A percentile compares a stretch with the other conserved stretches of the same genome.
Evolutionary conservation across 2,797 vertebrate genomes (phyloP).

Genomic region (Adelosebastes latens): DNA sequence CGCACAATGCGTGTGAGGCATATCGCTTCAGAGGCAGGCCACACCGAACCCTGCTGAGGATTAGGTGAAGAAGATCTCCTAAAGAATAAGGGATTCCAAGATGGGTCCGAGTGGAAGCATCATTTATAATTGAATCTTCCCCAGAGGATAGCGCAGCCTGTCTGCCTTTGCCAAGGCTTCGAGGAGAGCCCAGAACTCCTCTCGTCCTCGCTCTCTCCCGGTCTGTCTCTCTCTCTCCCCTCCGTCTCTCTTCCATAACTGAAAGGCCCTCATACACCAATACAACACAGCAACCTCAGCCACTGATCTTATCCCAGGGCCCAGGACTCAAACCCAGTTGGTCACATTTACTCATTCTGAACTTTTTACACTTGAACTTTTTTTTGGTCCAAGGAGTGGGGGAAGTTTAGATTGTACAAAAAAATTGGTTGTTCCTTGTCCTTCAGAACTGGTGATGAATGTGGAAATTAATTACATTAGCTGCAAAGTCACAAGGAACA

Average conservation of each 20-base stretch:
- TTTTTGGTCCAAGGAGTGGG: not conserved
- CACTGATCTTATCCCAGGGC: conserved; percentile 63
- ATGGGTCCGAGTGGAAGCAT: conserved; percentile 80
- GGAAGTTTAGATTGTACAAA: conserved; percentile 18
- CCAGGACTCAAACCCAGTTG: conserved; percentile 61
- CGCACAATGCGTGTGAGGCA: conserved; percentile 57
- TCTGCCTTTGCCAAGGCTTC: conserved; percentile 72
- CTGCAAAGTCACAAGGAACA: not conserved
- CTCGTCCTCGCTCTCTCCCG: conserved; percentile 23
- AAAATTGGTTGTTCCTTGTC: not conserved
- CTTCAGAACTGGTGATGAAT: not conserved
- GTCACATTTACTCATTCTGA: conserved; percentile 50
- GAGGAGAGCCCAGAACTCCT: conserved; percentile 47
- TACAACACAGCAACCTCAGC: conserved; percentile 58
- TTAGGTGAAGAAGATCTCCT: conserved; percentile 77
- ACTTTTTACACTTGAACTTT: conserved; percentile 54
- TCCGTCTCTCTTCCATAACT: conserved; percentile 33
- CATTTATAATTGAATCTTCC: conserved; percentile 85
- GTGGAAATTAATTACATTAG: not conserved
- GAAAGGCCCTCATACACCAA: conserved; percentile 54
- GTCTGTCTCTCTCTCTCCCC: conserved; percentile 12
- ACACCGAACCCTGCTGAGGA: conserved; percentile 72
- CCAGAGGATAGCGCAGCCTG: conserved; percentile 68
- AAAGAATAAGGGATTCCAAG: conserved; percentile 80
- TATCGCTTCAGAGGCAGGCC: conserved; percentile 66